phyloP scores from a whole-genome alignment of 2,888 invertebrate genomes.

The Pyrocoelia pectoralis region DNA sequence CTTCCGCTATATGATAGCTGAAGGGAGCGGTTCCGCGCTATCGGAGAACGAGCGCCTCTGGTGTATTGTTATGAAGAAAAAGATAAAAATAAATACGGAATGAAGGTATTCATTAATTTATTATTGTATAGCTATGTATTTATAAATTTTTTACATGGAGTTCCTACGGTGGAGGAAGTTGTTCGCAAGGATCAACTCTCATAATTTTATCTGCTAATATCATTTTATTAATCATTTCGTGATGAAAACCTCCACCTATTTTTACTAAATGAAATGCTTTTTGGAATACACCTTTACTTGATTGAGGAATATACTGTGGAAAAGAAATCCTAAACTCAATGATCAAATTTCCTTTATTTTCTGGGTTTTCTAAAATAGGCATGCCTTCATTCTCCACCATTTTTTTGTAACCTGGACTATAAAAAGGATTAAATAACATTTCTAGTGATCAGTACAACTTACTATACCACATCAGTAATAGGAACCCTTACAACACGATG shows the following conservation, averaged over 20 bases:
- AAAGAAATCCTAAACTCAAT: slow-evolving; percentile 71
- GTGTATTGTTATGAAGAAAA: too few relatives aligned
- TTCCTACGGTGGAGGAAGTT: slow-evolving; percentile 53
- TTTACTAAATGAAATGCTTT: slow-evolving; percentile 56
- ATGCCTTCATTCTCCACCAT: slow-evolving; percentile 76
- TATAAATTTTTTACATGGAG: too few relatives aligned
- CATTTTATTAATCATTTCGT: slow-evolving; percentile 58
- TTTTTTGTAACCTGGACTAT: slow-evolving; percentile 74
- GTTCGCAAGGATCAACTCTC: slow-evolving; percentile 56
- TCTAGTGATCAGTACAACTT: slow-evolving; percentile 42
- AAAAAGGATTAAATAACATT: too few relatives aligned
- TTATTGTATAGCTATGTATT: too few relatives aligned
- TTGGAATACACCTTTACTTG: slow-evolving; percentile 57
- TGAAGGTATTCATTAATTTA: too few relatives aligned
- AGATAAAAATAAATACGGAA: too few relatives aligned
- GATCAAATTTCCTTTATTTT: slow-evolving; percentile 73
- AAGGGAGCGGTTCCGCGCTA: too few relatives aligned
- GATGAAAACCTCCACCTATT: slow-evolving; percentile 51
- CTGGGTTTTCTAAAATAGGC: slow-evolving; percentile 69
- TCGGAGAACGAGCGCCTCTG: too few relatives aligned
- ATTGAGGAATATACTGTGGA: slow-evolving; percentile 63
- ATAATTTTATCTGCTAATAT: slow-evolving; percentile 59
- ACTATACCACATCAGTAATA: slow-evolving; percentile 75
- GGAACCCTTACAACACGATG: slow-evolving; percentile 72
- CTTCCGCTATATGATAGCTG: too few relatives aligned